Percentiles rank a stretch among this genome's conserved stretches.
phyloP scores from a whole-genome alignment of 64 coral and sea anemone genomes.

The Pachyseris speciosa region DNA sequence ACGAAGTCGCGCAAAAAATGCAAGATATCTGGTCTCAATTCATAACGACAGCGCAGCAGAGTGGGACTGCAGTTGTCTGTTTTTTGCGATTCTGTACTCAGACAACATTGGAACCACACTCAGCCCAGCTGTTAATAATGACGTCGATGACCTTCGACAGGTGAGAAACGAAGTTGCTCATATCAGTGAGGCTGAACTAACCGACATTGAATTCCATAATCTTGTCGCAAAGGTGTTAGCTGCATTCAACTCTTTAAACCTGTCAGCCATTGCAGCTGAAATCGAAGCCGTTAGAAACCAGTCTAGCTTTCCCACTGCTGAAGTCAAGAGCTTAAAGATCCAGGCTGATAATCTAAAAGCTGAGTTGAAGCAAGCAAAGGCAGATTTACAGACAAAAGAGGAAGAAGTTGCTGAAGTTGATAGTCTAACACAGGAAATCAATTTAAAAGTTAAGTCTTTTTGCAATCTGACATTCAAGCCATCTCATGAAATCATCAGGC shows the following conservation, averaged over 20 bases:
- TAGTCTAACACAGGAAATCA: too few species aligned
- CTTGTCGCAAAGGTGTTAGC: neutral
- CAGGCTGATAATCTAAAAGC: too few species aligned
- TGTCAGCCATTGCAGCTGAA: too few species aligned
- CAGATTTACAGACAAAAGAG: too few species aligned
- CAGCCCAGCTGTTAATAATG: neutral
- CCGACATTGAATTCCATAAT: neutral
- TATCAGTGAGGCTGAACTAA: neutral
- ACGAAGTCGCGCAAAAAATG: neutral
- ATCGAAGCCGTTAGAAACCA: too few species aligned
- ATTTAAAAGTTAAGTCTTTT: too few species aligned
- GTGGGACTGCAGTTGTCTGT: slow-evolving; percentile 24
- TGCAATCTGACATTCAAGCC: too few species aligned
- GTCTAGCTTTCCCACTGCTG: too few species aligned
- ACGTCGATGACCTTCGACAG: neutral
- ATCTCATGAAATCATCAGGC: too few species aligned
- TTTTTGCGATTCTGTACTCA: neutral
- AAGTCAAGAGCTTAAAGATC: too few species aligned
- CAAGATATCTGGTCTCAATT: neutral
- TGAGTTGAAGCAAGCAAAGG: too few species aligned
- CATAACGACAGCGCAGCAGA: neutral
- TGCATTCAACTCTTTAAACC: neutral
- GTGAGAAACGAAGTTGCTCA: neutral
- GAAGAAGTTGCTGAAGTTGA: too few species aligned
- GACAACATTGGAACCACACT: neutral